Evolutionary conservation across 1,140 invertebrate genomes (phyloP).

Genomic region (Solenopsis invicta): DNA sequence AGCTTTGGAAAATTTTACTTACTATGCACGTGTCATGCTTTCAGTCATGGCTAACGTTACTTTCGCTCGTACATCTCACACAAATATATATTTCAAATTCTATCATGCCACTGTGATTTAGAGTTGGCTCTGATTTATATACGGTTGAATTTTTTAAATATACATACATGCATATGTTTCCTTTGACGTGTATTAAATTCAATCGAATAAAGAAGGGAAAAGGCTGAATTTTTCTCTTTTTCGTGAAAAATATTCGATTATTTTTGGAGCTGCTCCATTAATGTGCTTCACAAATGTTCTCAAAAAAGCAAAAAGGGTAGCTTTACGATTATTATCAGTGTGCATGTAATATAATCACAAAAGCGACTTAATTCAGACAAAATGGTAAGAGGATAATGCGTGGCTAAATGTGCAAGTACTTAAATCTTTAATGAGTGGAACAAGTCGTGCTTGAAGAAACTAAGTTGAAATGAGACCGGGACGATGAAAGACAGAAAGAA

Average conservation of each 20-base stretch:
- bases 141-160: neutral
- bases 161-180: neutral
- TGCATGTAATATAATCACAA: conserved; percentile 50
- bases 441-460: conserved; percentile 51
- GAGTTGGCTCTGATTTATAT: neutral
- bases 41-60: conserved; percentile 6
- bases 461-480: conserved; percentile 16
- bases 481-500: conserved; percentile 12
- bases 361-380: conserved; percentile 31
- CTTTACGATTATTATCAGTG: conserved; percentile 38
- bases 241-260: conserved; percentile 16
- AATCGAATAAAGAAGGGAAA: neutral
- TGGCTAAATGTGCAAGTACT: conserved; percentile 66
- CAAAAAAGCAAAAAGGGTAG: neutral
- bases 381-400: conserved; percentile 12
- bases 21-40: conserved; percentile 7
- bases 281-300: conserved; percentile 17
- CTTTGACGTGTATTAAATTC: neutral
- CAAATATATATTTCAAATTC: neutral
- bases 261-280: neutral
- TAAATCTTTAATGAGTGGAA: conserved; percentile 74
- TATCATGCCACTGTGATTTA: neutral
- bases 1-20: conserved; percentile 39
- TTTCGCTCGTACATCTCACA: neutral
- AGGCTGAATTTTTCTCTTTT: neutral